These are phyloP conservation scores for Motacilla tschutschensis DNA, from an alignment of 2,113 vertebrate species.

Conservation along the genomic window DNA sequence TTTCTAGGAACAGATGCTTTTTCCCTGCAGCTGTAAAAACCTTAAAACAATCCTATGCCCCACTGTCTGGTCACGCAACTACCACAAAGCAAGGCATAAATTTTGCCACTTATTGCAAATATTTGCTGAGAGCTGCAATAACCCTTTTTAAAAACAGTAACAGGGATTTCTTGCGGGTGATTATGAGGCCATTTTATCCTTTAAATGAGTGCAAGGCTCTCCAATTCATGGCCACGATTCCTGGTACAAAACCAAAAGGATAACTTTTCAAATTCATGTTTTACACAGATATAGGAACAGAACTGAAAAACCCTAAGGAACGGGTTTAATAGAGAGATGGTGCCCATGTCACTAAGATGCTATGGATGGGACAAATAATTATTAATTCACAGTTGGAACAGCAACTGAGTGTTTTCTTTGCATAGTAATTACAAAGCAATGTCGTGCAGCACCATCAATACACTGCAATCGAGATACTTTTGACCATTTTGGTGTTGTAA, in stretches of 20 bases:
- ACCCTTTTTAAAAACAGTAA: slow-evolving; percentile 69
- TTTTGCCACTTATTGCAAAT: slow-evolving; percentile 92
- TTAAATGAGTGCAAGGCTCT: slow-evolving; percentile 55
- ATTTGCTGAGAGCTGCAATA: slow-evolving; percentile 88
- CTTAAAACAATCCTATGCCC: slow-evolving; percentile 89
- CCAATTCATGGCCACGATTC: slow-evolving; percentile 25
- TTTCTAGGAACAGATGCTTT: slow-evolving; percentile 94
- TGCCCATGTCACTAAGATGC: background rate
- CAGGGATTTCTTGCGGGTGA: slow-evolving; percentile 57
- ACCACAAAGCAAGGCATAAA: slow-evolving; percentile 83
- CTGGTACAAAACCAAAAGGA: slow-evolving; percentile 31
- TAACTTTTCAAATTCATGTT: slow-evolving; percentile 20
- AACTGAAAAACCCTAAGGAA: slow-evolving; percentile 6
- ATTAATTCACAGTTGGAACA: background rate
- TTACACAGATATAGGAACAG: background rate
- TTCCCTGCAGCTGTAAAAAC: slow-evolving; percentile 94
- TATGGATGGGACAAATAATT: background rate
- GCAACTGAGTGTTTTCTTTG: slow-evolving; percentile 12
- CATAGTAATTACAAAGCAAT: background rate
- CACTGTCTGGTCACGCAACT: slow-evolving; percentile 97
- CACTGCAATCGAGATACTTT: background rate
- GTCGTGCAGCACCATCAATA: background rate
- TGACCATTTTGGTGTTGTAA: background rate
- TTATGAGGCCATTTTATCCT: slow-evolving; percentile 50
- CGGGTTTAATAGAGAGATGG: background rate